Conservation (phyloP, 2,113 vertebrate species). For the Gobius niger region DNA sequence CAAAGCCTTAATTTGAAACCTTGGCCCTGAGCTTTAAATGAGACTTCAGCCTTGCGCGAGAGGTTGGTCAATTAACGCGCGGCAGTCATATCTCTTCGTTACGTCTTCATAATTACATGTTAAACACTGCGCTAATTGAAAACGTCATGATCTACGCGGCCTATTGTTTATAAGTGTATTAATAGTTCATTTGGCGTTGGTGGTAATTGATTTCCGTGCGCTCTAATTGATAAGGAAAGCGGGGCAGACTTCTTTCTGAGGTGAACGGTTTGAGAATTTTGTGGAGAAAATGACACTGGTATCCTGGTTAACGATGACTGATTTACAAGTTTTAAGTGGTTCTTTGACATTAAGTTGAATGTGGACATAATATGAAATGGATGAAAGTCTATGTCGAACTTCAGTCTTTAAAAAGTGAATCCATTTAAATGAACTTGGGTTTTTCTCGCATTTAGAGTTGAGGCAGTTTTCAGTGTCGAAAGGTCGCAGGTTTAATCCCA, state of each 20-base stretch:
- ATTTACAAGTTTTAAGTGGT: slow-evolving; percentile 22
- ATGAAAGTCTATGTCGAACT: no score
- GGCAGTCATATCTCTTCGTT: slow-evolving; percentile 52
- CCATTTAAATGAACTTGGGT: no score
- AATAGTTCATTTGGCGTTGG: slow-evolving; percentile 51
- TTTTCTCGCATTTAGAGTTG: no score
- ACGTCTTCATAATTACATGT: slow-evolving; percentile 43
- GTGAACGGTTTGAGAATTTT: slow-evolving; percentile 45
- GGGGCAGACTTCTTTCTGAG: slow-evolving; percentile 49
- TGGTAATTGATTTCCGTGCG: slow-evolving; percentile 55
- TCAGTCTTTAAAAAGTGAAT: no score
- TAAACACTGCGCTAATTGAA: slow-evolving; percentile 52
- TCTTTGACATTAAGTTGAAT: no score
- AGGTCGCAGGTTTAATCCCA: no score
- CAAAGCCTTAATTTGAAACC: background rate
- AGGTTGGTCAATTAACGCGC: slow-evolving; percentile 1
- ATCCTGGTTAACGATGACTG: slow-evolving; percentile 28
- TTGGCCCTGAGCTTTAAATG: background rate
- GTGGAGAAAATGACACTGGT: slow-evolving; percentile 16
- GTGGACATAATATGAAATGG: no score
- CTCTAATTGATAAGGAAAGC: slow-evolving; percentile 47
- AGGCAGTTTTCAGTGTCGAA: no score
- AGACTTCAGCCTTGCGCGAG: background rate
- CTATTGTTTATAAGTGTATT: slow-evolving; percentile 56
- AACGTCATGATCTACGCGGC: slow-evolving; percentile 46